These are phyloP conservation scores for Teleiodes luculella DNA, from an alignment of 2,888 invertebrate genomes.

Conservation along the genomic window DNA sequence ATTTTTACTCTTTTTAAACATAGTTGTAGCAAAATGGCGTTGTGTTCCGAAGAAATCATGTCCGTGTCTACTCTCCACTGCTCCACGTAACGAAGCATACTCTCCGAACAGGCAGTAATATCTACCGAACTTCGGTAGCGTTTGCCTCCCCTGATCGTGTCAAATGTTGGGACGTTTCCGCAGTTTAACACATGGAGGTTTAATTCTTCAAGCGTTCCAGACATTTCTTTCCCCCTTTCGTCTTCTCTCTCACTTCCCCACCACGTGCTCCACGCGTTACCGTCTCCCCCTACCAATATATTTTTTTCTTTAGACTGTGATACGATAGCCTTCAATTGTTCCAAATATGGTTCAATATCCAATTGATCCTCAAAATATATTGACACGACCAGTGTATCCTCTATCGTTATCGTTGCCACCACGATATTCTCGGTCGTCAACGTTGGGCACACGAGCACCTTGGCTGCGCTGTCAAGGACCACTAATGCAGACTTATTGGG, in stretches of 20 bases:
- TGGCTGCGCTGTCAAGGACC: slow-evolving; percentile 1
- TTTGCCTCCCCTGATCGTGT: background rate
- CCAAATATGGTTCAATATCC: background rate
- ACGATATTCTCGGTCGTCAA: slow-evolving; percentile 10
- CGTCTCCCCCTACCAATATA: background rate
- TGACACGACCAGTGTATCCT: background rate
- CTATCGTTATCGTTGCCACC: background rate
- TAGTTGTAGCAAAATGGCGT: slow-evolving; percentile 12
- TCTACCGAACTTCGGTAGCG: background rate
- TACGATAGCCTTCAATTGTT: background rate
- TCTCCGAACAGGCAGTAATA: slow-evolving; percentile 7
- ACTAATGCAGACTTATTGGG: slow-evolving; percentile 12
- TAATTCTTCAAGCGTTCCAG: slow-evolving; percentile 7
- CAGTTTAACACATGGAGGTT: slow-evolving; percentile 11
- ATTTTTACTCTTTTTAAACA: slow-evolving; percentile 9
- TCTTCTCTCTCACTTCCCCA: slow-evolving; percentile 23
- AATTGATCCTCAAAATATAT: background rate
- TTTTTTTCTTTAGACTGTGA: background rate
- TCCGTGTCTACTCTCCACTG: slow-evolving; percentile 16
- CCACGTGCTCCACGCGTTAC: slow-evolving; percentile 13
- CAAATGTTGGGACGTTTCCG: slow-evolving; percentile 18
- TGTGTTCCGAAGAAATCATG: slow-evolving; percentile 20
- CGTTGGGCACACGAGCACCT: background rate
- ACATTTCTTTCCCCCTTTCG: slow-evolving; percentile 18
- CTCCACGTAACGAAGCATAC: slow-evolving; percentile 6